Evolutionary conservation across 2,888 invertebrate genomes (phyloP).

Genomic region (Thalpophila matura): DNA sequence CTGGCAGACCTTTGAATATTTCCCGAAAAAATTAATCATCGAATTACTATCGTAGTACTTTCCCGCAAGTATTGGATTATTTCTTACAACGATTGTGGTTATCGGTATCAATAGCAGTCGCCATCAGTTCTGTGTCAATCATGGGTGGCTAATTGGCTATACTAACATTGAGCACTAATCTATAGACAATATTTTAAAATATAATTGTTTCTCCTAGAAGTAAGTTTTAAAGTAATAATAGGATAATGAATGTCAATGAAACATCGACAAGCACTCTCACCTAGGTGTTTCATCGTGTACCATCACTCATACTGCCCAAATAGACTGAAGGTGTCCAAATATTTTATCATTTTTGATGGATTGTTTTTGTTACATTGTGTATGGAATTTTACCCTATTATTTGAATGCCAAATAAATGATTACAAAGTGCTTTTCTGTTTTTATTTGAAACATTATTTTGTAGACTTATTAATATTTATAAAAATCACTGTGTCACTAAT

Average conservation of each 20-base stretch:
- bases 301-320: conserved; percentile 82
- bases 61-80: neutral
- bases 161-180: conserved; percentile 57
- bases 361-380: conserved; percentile 88
- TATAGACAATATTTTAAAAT: conserved; percentile 64
- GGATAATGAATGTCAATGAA: conserved; percentile 65
- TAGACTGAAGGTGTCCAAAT: conserved; percentile 90
- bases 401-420: conserved; percentile 90
- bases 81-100: neutral
- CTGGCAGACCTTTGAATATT: neutral
- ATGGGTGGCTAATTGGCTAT: neutral
- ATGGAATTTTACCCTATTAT: conserved; percentile 85
- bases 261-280: conserved; percentile 57
- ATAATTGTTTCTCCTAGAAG: conserved; percentile 61
- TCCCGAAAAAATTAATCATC: neutral
- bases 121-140: conserved; percentile 11
- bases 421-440: conserved; percentile 67
- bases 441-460: conserved; percentile 67
- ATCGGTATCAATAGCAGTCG: neutral
- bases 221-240: conserved; percentile 69
- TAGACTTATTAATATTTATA: conserved; percentile 48
- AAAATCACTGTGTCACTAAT: conserved; percentile 89
- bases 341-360: conserved; percentile 83
- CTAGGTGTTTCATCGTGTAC: conserved; percentile 63
- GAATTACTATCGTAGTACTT: conserved; percentile 13